A percentile compares a stretch with the other conserved stretches of the same genome.
Evolutionary conservation across 2,797 vertebrate species (phyloP).

Genomic region (Perodicticus potto): DNA sequence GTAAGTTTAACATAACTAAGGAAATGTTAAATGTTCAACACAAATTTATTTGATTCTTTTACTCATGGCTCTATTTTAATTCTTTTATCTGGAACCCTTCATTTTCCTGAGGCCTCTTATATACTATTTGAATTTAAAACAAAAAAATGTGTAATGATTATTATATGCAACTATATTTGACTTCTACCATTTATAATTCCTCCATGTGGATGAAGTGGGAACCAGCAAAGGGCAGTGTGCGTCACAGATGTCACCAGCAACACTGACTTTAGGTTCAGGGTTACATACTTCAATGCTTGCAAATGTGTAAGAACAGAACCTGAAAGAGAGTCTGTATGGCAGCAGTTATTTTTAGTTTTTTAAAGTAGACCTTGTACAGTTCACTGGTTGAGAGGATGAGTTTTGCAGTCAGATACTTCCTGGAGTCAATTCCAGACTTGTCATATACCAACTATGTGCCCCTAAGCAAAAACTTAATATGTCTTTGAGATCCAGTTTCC

Average conservation of each 20-base stretch:
- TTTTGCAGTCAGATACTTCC: neutral
- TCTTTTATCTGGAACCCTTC: neutral
- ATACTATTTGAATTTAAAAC: neutral
- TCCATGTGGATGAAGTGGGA: neutral
- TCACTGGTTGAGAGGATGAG: neutral
- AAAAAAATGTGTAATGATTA: neutral
- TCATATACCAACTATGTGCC: neutral
- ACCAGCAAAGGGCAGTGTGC: neutral
- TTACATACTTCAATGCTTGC: neutral
- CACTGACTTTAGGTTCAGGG: neutral
- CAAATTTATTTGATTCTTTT: neutral
- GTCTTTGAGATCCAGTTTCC: neutral
- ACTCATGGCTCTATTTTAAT: slow-evolving; percentile 40
- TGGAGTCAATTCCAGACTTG: neutral
- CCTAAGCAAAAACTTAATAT: neutral
- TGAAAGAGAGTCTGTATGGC: neutral
- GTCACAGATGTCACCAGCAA: neutral
- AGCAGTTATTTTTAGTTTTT: neutral
- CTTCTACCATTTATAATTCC: neutral
- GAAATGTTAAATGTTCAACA: neutral
- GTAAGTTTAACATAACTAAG: neutral
- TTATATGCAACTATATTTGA: neutral
- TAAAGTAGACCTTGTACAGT: neutral
- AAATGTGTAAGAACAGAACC: neutral
- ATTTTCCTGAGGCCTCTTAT: neutral